Evolutionary conservation across 1,140 invertebrate species (phyloP).

Genomic region (Diploscapter pachys): DNA sequence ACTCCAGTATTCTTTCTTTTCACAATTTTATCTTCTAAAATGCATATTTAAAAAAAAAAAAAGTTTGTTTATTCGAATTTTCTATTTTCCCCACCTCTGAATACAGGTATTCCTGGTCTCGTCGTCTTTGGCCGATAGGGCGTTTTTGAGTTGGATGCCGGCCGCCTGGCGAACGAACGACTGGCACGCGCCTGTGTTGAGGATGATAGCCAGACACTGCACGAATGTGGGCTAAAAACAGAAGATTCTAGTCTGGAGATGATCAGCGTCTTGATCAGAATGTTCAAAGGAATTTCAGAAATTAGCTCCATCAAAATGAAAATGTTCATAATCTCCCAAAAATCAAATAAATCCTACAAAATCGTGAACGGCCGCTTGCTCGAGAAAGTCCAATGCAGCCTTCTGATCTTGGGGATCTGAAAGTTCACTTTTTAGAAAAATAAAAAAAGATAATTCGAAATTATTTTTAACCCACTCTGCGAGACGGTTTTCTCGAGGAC

Average conservation of each 20-base stretch:
- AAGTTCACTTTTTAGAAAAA: conserved; percentile 56
- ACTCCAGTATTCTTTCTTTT: no score
- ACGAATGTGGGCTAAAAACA: conserved; percentile 77
- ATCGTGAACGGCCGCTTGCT: conserved; percentile 85
- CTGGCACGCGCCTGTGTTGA: conserved; percentile 81
- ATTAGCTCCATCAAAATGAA: no score
- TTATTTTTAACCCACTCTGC: conserved; percentile 71
- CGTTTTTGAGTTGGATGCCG: conserved; percentile 96
- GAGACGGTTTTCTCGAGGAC: conserved; percentile 92
- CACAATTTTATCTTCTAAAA: no score
- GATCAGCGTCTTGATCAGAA: no score
- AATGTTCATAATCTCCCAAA: neutral
- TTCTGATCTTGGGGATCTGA: conserved; percentile 91
- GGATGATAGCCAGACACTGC: conserved; percentile 84
- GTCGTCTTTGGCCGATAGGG: conserved; percentile 90
- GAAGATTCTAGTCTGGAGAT: conserved; percentile 24
- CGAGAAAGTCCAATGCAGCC: conserved; percentile 82
- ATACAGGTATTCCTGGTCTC: conserved; percentile 76
- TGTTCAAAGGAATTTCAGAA: no score
- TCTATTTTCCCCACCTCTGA: conserved; percentile 71
- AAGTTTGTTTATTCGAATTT: conserved; percentile 4
- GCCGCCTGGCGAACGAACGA: conserved; percentile 93
- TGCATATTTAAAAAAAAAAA: neutral
- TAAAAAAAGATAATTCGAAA: conserved; percentile 1
- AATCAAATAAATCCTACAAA: conserved; percentile 67